Evolutionary conservation across 2,797 vertebrate genomes (phyloP).

Genomic region (Trachurus trachurus): DNA sequence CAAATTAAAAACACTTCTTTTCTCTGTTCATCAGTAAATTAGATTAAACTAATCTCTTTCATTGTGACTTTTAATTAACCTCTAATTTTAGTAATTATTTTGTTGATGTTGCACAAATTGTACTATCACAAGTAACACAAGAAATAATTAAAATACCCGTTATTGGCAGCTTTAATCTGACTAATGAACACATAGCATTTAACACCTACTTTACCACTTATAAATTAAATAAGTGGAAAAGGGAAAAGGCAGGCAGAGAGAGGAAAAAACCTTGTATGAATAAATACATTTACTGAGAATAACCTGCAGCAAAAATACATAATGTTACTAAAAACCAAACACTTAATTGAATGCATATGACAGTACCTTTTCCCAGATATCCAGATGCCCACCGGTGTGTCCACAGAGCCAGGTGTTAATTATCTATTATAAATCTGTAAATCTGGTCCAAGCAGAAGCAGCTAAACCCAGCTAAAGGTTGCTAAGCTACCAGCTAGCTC

Average conservation of each 20-base stretch:
- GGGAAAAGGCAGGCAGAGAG: neutral
- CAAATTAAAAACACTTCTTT: too few relatives aligned
- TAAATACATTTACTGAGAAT: neutral
- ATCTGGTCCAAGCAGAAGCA: neutral
- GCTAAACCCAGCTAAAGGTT: neutral
- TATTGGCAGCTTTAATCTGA: neutral
- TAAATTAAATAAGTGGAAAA: neutral
- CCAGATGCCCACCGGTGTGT: neutral
- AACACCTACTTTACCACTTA: neutral
- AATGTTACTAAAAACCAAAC: neutral
- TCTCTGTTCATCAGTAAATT: too few relatives aligned
- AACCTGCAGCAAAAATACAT: neutral
- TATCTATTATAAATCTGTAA: neutral
- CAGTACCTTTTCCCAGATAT: neutral
- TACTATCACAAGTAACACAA: neutral
- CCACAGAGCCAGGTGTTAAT: accelerated
- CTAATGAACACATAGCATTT: neutral
- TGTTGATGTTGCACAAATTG: too few relatives aligned
- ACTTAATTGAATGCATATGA: neutral
- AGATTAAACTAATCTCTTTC: too few relatives aligned
- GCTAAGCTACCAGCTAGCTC: slow-evolving; percentile 27
- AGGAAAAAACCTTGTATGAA: neutral
- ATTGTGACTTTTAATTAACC: too few relatives aligned
- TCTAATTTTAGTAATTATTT: too few relatives aligned
- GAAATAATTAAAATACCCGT: too few relatives aligned